Percentiles rank a stretch among this genome's conserved stretches.
Conservation (phyloP, 2,797 vertebrate species). For the Manis crassicaudata region DNA sequence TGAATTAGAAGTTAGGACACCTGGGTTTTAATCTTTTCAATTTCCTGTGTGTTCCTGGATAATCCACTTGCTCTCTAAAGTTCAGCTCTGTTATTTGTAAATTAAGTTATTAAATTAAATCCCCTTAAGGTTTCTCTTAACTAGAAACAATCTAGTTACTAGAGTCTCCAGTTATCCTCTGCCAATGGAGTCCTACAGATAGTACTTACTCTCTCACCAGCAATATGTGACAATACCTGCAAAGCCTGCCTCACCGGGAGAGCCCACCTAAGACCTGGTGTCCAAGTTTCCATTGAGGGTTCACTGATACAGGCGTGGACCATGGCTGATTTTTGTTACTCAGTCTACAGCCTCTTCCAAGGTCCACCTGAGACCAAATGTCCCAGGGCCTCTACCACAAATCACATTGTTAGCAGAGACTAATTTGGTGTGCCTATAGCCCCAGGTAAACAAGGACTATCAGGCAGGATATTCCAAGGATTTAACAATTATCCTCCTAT, state of each 20-base stretch:
- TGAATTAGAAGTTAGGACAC: slow-evolving; percentile 29
- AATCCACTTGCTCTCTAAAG: slow-evolving; percentile 38
- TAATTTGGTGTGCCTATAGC: background rate
- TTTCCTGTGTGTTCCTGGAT: background rate
- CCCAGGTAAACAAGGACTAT: background rate
- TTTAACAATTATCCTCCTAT: background rate
- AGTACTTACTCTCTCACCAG: background rate
- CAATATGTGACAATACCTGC: background rate
- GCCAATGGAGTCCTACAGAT: background rate
- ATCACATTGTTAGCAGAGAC: slow-evolving; percentile 17
- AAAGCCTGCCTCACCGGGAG: background rate
- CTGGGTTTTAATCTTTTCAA: slow-evolving; percentile 11
- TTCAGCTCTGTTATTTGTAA: slow-evolving; percentile 30
- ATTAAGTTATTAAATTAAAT: slow-evolving; percentile 46
- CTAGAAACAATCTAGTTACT: background rate
- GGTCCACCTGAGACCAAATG: background rate
- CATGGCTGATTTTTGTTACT: background rate
- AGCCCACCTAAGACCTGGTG: background rate
- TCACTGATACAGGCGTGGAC: background rate
- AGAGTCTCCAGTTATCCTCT: background rate
- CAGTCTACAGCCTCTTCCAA: background rate
- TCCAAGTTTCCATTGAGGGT: background rate
- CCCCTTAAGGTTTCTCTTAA: background rate
- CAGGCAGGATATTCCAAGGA: background rate
- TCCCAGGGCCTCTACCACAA: background rate